Conservation (phyloP, 2,797 vertebrate genomes). For the Sitta carolinensis region DNA sequence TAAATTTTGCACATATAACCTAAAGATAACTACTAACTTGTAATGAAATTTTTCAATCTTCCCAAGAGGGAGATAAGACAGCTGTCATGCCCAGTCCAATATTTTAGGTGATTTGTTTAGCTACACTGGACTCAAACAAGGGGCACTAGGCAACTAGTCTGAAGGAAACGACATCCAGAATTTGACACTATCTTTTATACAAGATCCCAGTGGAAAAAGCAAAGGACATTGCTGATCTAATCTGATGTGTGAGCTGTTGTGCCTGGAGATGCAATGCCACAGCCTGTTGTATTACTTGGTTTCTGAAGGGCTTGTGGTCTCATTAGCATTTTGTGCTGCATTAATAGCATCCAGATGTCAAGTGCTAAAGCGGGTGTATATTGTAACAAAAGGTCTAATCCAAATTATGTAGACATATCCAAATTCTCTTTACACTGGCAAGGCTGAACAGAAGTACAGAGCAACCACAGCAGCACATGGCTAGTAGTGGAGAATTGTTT, state of each 20-base stretch:
- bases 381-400: neutral
- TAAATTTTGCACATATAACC: neutral
- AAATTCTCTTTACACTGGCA: neutral
- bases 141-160: neutral
- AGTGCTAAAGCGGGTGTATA: neutral
- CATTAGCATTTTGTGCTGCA: neutral
- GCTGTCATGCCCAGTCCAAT: neutral
- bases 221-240: neutral
- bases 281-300: neutral
- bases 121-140: neutral
- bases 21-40: neutral
- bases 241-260: neutral
- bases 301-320: neutral
- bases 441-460: neutral
- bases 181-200: neutral
- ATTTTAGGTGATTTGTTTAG: neutral
- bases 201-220: neutral
- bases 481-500: neutral
- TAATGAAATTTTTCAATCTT: neutral
- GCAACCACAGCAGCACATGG: neutral
- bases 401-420: neutral
- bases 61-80: neutral
- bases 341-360: slow-evolving; percentile 43
- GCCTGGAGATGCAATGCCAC: slow-evolving; percentile 7
- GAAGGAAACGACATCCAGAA: slow-evolving; percentile 3